A percentile compares a stretch with the other conserved stretches of the same genome.
phyloP scores from a whole-genome alignment of 2,797 vertebrate species.

The Pteronotus mesoamericanus region DNA sequence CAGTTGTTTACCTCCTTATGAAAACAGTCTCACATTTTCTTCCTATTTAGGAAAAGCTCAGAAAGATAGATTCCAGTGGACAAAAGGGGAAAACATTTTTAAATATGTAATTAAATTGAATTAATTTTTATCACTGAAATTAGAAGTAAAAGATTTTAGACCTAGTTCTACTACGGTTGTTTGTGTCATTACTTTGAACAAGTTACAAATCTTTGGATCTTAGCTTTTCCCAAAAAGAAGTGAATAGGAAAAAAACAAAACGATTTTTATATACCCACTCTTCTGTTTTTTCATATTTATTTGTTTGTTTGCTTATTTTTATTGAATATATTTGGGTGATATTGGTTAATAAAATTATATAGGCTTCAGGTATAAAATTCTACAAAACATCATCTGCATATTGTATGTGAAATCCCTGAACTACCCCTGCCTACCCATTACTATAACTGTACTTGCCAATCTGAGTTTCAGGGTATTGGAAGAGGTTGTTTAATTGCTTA shows the following conservation, averaged over 20 bases:
- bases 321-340: too few relatives aligned
- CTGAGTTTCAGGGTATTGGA: not conserved
- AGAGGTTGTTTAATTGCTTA: conserved; percentile 19
- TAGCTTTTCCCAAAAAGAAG: not conserved
- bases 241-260: not conserved
- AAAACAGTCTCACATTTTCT: not conserved
- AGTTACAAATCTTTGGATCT: not conserved
- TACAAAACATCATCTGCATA: too few relatives aligned
- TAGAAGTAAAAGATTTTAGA: not conserved
- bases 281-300: not conserved
- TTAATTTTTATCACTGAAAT: not conserved
- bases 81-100: not conserved
- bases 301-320: too few relatives aligned
- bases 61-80: not conserved
- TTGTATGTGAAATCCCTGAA: not conserved
- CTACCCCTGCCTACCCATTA: not conserved
- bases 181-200: not conserved
- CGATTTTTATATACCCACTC: not conserved
- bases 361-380: too few relatives aligned
- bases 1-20: not conserved
- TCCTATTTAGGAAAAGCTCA: not conserved
- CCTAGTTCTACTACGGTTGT: not conserved
- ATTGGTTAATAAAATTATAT: too few relatives aligned
- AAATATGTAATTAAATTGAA: not conserved
- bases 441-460: not conserved